Evolutionary conservation across 2,797 vertebrate genomes (phyloP).

Genomic region (Anolis apletophallus): DNA sequence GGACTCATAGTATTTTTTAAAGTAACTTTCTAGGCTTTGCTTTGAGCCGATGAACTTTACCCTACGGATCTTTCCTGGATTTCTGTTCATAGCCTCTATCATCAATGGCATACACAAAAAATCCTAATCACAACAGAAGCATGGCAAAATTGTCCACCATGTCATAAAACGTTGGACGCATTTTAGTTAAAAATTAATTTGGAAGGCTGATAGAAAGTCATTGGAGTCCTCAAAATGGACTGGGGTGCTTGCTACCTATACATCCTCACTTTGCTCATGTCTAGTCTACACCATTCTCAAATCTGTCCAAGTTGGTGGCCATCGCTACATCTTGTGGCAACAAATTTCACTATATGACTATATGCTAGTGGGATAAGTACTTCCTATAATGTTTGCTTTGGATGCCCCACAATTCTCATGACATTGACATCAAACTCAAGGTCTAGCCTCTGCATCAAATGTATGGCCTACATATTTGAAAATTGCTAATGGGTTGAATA

Average conservation of each 20-base stretch:
- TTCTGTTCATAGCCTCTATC: no score
- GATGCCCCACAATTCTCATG: background rate
- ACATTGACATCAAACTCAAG: background rate
- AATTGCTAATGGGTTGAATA: background rate
- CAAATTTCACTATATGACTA: background rate
- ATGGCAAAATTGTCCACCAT: background rate
- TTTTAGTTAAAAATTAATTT: no score
- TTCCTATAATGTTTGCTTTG: background rate
- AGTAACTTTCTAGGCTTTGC: no score
- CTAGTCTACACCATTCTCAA: background rate
- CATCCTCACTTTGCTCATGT: no score
- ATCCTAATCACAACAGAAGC: background rate
- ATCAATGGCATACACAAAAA: background rate
- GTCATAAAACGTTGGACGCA: no score
- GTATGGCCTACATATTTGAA: background rate
- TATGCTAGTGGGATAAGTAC: background rate
- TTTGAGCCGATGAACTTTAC: no score
- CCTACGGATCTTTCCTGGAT: no score
- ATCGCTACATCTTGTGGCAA: background rate
- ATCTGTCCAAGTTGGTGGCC: background rate
- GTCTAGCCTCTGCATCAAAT: background rate
- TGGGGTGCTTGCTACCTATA: no score
- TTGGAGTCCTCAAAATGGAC: no score
- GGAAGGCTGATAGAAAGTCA: no score
- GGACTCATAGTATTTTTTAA: no score